A percentile compares a stretch with the other conserved stretches of the same genome.
phyloP scores from a whole-genome alignment of 1,140 invertebrate species.

The Daktulosphaira vitifoliae region DNA sequence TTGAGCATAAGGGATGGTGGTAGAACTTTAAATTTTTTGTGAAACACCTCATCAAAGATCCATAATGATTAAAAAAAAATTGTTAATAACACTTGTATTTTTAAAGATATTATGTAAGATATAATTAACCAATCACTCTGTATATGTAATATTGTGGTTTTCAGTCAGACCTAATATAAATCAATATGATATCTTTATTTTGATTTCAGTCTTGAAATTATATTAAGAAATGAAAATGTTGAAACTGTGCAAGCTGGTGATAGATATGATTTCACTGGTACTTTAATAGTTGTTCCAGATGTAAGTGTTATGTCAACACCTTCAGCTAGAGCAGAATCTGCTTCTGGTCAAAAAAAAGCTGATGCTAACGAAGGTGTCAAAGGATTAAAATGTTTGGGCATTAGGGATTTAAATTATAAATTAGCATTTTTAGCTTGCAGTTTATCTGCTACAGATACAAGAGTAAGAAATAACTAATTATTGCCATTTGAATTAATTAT shows the following conservation, averaged over 20 bases:
- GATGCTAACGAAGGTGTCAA: slow-evolving; percentile 78
- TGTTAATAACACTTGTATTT: too few relatives aligned
- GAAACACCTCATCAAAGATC: too few relatives aligned
- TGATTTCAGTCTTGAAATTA: slow-evolving; percentile 78
- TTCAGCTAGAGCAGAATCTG: slow-evolving; percentile 75
- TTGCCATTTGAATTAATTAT: background rate
- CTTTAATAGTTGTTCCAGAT: slow-evolving; percentile 95
- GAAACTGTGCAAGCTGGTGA: slow-evolving; percentile 89
- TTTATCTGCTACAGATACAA: slow-evolving; percentile 73
- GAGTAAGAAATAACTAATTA: slow-evolving; percentile 47
- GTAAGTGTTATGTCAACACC: slow-evolving; percentile 72
- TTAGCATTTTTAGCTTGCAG: slow-evolving; percentile 92
- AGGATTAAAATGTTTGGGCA: slow-evolving; percentile 87
- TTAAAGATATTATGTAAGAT: too few relatives aligned
- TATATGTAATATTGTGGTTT: too few relatives aligned
- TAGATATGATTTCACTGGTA: slow-evolving; percentile 93
- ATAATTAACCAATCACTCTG: too few relatives aligned
- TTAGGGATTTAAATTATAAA: slow-evolving; percentile 90
- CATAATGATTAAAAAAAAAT: too few relatives aligned
- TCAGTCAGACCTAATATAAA: too few relatives aligned
- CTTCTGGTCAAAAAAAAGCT: slow-evolving; percentile 61
- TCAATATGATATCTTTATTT: background rate
- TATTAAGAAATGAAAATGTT: slow-evolving; percentile 92
- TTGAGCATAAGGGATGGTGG: too few relatives aligned
- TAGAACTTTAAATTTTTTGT: too few relatives aligned